A percentile compares a stretch with the other conserved stretches of the same genome.
Conservation (phyloP, 1,140 invertebrate species). For the Cotesia glomerata region DNA sequence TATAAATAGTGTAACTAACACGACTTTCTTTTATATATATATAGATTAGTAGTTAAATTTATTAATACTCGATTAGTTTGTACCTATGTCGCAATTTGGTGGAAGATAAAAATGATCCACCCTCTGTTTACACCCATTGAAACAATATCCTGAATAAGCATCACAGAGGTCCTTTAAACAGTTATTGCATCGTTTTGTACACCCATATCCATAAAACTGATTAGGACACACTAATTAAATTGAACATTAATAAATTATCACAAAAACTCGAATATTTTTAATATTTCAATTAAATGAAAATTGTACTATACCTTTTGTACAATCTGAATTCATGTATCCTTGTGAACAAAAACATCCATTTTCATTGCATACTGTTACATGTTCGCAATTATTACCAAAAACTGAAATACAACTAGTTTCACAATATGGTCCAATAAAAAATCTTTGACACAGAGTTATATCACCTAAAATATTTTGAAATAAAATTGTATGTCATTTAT, state of each 20-base stretch:
- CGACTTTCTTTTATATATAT: no score
- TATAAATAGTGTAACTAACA: no score
- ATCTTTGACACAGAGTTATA: neutral
- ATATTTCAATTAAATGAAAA: no score
- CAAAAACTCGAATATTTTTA: neutral
- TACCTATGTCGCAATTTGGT: constrained; percentile 38
- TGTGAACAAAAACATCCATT: constrained; percentile 31
- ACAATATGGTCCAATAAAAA: constrained; percentile 30
- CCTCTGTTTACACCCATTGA: neutral
- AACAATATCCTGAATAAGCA: constrained; percentile 26
- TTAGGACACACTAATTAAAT: constrained; percentile 26
- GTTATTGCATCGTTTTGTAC: constrained; percentile 24
- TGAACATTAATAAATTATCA: neutral
- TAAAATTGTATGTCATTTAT: no score
- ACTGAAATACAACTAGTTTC: neutral
- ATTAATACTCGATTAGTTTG: neutral
- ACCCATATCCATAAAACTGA: constrained; percentile 29
- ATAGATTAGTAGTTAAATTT: neutral
- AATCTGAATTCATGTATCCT: constrained; percentile 18
- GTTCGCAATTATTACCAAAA: neutral
- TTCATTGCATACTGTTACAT: constrained; percentile 22
- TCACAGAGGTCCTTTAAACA: constrained; percentile 20
- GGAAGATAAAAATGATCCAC: constrained; percentile 15
- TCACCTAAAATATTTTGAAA: neutral
- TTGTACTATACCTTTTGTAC: constrained; percentile 18